Percentiles rank a stretch among this genome's conserved stretches.
These are phyloP conservation scores for Tarsius wallacei DNA, from an alignment of 2,797 vertebrate species.

Conservation along the genomic window DNA sequence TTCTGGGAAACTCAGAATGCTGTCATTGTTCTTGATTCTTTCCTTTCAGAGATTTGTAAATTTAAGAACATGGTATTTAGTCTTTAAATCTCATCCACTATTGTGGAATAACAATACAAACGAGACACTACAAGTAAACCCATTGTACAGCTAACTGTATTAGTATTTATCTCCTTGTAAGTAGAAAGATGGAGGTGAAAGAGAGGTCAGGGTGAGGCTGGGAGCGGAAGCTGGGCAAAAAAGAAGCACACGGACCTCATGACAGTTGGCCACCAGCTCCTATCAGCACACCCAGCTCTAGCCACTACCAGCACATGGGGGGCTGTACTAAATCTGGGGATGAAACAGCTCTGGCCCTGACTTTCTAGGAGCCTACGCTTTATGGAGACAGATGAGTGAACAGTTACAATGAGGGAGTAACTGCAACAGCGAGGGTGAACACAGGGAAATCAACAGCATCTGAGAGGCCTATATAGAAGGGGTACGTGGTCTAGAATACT, in stretches of 20 bases:
- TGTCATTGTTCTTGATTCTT: conserved; percentile 57
- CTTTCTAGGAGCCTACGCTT: neutral
- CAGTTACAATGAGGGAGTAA: neutral
- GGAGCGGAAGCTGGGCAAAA: neutral
- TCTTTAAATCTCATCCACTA: conserved; percentile 47
- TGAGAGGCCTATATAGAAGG: neutral
- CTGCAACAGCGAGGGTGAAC: neutral
- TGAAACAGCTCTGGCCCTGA: neutral
- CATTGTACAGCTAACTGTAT: no score
- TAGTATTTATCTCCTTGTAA: neutral
- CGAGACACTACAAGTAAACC: neutral
- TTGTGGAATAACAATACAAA: neutral
- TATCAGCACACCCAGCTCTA: neutral
- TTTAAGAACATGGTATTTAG: conserved; percentile 40
- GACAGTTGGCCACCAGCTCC: neutral
- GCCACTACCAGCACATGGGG: neutral
- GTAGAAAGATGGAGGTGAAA: neutral
- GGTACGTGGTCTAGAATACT: neutral
- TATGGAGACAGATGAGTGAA: neutral
- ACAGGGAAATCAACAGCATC: neutral
- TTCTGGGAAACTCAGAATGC: conserved; percentile 70
- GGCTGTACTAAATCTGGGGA: neutral
- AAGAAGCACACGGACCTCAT: neutral
- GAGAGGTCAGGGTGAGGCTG: neutral
- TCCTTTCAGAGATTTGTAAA: conserved; percentile 42